phyloP scores from a whole-genome alignment of 2,888 invertebrate genomes.

The Melieria picta region DNA sequence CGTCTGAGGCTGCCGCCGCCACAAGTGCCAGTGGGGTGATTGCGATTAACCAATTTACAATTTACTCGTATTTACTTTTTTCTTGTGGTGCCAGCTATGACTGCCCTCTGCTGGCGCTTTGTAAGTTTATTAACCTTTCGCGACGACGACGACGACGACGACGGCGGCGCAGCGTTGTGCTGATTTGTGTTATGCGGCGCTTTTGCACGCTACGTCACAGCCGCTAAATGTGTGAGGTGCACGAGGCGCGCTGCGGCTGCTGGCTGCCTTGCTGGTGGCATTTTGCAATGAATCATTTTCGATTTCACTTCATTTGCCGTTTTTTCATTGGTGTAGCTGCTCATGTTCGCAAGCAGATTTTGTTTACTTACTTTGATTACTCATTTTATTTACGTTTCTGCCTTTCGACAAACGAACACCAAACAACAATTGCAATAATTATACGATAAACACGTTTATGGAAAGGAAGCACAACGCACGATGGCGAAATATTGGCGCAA shows the following conservation, averaged over 20 bases:
- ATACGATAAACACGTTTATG: too few species aligned
- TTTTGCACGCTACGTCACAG: too few species aligned
- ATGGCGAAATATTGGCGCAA: constrained; percentile 8
- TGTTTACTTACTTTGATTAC: constrained; percentile 7
- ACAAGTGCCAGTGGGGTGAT: background rate
- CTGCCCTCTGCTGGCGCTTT: background rate
- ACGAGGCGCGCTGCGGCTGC: background rate
- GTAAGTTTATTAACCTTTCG: constrained; percentile 27
- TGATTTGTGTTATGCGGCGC: background rate
- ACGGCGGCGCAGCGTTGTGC: background rate
- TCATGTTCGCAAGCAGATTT: background rate
- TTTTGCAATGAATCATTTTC: constrained; percentile 31
- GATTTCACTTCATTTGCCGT: background rate
- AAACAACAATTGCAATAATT: too few species aligned
- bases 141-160: background rate
- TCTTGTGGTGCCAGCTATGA: background rate
- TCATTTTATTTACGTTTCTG: background rate
- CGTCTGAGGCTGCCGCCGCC: too few species aligned
- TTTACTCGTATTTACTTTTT: constrained; percentile 20
- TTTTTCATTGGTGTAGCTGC: too few species aligned
- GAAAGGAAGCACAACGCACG: background rate
- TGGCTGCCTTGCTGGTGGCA: background rate
- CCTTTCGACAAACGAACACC: background rate
- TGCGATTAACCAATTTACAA: constrained; percentile 27
- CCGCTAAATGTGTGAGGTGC: background rate